Conservation (phyloP, 1,140 invertebrate species). For the Rhyzopertha dominica region DNA sequence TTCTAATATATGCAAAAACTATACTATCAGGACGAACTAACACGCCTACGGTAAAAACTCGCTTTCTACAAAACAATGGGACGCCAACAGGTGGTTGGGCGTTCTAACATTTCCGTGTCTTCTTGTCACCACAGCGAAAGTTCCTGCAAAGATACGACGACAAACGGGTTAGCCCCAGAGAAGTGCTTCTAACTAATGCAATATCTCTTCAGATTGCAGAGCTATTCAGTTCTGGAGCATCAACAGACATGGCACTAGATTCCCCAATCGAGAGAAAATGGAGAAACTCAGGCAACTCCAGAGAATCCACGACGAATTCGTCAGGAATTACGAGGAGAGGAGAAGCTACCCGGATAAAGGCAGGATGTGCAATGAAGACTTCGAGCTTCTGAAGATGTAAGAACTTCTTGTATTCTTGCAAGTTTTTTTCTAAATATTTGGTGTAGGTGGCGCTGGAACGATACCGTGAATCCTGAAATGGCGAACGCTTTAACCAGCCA, state of each 20-base stretch:
- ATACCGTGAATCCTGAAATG: conserved; percentile 51
- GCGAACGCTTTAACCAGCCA: conserved; percentile 54
- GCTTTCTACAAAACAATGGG: too few species aligned
- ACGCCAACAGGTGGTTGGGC: too few species aligned
- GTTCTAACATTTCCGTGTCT: too few species aligned
- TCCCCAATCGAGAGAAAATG: conserved; percentile 52
- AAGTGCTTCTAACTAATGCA: too few species aligned
- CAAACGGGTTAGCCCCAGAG: too few species aligned
- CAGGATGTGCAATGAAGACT: conserved; percentile 54
- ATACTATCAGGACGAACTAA: too few species aligned
- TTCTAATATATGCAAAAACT: too few species aligned
- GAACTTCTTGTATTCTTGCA: conserved; percentile 4
- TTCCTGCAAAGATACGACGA: too few species aligned
- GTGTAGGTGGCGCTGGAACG: conserved; percentile 54
- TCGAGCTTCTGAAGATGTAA: conserved; percentile 50
- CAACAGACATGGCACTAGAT: conserved; percentile 58
- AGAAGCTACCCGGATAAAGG: conserved; percentile 43
- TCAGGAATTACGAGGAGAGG: conserved; percentile 52
- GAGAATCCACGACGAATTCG: conserved; percentile 52
- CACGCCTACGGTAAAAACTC: too few species aligned
- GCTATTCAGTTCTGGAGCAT: conserved; percentile 60
- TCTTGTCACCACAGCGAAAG: too few species aligned
- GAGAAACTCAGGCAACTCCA: conserved; percentile 48
- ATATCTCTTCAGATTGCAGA: conserved; percentile 51
- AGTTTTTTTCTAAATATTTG: conserved; percentile 5